A percentile compares a stretch with the other conserved stretches of the same genome.
These are phyloP conservation scores for Pelobates cultripes DNA, from an alignment of 2,797 vertebrate genomes.

Conservation along the genomic window DNA sequence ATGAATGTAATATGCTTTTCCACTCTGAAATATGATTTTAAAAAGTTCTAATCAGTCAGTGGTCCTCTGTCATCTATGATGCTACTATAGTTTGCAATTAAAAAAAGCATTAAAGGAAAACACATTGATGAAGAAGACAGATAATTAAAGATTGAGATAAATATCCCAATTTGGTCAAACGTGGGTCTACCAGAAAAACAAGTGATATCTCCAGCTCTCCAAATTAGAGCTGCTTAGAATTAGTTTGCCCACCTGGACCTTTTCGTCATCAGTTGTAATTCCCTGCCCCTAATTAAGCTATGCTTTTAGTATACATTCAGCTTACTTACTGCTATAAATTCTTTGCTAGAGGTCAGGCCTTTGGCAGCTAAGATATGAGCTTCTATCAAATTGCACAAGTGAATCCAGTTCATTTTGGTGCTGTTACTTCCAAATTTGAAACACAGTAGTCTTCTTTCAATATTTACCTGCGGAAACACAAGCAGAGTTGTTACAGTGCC, in stretches of 20 bases:
- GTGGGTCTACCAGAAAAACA: too few species aligned
- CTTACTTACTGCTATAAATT: slow-evolving; percentile 82
- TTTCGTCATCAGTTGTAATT: too few species aligned
- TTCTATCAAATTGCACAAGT: slow-evolving; percentile 86
- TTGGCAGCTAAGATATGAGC: slow-evolving; percentile 86
- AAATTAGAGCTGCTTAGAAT: too few species aligned
- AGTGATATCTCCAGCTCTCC: too few species aligned
- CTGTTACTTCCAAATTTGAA: slow-evolving; percentile 83
- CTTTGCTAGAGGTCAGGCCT: slow-evolving; percentile 77
- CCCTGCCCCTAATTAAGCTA: neutral
- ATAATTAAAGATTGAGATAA: too few species aligned
- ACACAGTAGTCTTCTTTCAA: slow-evolving; percentile 82
- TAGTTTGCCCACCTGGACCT: too few species aligned
- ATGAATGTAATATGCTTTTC: slow-evolving; percentile 91
- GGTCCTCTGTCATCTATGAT: too few species aligned
- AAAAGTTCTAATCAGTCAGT: too few species aligned
- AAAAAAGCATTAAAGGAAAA: too few species aligned
- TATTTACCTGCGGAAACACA: slow-evolving; percentile 74
- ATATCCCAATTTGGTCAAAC: too few species aligned
- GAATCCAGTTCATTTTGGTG: slow-evolving; percentile 92
- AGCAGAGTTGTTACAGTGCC: neutral
- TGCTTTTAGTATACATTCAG: neutral
- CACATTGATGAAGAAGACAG: too few species aligned
- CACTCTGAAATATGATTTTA: slow-evolving; percentile 74
- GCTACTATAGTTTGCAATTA: too few species aligned